phyloP scores from a whole-genome alignment of 2,113 vertebrate species.

The Dasyprocta punctata region DNA sequence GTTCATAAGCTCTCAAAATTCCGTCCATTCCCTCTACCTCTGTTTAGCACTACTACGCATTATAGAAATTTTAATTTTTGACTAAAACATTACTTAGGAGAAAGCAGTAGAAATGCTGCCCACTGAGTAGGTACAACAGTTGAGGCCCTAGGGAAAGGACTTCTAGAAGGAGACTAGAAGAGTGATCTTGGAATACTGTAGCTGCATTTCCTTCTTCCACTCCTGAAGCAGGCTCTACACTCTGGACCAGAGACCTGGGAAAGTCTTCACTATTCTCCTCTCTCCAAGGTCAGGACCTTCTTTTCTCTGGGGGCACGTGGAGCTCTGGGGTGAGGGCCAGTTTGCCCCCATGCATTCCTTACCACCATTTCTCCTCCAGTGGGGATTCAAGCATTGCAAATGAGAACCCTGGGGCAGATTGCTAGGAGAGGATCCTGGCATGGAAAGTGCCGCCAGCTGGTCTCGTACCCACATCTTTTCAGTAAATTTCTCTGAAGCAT shows the following conservation, averaged over 20 bases:
- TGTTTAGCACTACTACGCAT: background rate
- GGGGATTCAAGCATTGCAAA: background rate
- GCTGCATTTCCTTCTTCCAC: background rate
- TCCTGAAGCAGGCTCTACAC: background rate
- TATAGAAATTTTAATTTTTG: background rate
- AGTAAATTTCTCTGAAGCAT: conserved; percentile 83
- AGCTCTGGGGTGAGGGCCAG: background rate
- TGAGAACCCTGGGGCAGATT: conserved; percentile 55
- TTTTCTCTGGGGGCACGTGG: background rate
- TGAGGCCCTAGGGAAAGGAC: background rate
- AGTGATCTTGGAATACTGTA: background rate
- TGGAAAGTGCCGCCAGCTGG: conserved; percentile 74
- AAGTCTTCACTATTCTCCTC: background rate
- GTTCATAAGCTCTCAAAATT: background rate
- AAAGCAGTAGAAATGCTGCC: background rate
- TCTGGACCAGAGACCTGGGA: background rate
- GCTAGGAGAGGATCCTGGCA: conserved; percentile 68
- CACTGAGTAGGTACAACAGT: background rate
- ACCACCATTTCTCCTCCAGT: background rate
- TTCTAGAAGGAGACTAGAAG: background rate
- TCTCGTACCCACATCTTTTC: conserved; percentile 81
- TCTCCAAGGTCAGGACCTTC: background rate
- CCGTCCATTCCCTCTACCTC: background rate
- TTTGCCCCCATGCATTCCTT: background rate
- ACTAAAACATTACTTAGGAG: background rate